Percentiles rank a stretch among this genome's conserved stretches.
These are phyloP conservation scores for Sebastes itinus DNA, from an alignment of 2,797 vertebrate species.

Conservation along the genomic window DNA sequence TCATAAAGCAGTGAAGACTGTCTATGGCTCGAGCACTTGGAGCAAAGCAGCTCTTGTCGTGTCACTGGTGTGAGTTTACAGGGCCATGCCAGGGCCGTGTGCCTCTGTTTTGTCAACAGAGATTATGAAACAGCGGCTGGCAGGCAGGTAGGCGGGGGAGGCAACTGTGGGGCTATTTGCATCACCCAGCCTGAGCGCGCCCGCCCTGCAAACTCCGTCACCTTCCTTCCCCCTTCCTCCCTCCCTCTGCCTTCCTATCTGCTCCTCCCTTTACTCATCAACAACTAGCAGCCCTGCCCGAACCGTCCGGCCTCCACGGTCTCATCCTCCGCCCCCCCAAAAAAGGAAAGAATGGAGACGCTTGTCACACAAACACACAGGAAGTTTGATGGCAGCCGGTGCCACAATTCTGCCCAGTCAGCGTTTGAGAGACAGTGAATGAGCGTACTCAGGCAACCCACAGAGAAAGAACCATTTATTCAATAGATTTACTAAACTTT, in stretches of 20 bases:
- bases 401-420: constrained; percentile 1
- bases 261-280: constrained; percentile 13
- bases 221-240: constrained; percentile 6
- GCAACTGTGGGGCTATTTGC: constrained; percentile 40
- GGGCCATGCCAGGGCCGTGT: constrained; percentile 35
- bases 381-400: constrained; percentile 25
- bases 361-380: constrained; percentile 26
- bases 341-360: constrained; percentile 1
- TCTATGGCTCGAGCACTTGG: neutral
- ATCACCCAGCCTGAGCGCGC: constrained; percentile 37
- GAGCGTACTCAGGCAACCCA: neutral
- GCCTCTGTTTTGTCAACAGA: constrained; percentile 76
- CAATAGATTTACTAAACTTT: neutral
- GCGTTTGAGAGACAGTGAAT: neutral
- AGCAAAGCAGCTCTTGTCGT: neutral
- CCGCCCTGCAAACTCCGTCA: constrained; percentile 25
- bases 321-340: neutral
- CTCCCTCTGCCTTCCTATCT: neutral
- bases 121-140: constrained; percentile 66
- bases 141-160: constrained; percentile 19
- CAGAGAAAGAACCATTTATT: neutral
- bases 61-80: constrained; percentile 42
- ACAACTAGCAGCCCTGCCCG: neutral
- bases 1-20: neutral
- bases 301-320: neutral